Evolutionary conservation across 2,888 invertebrate genomes (phyloP), one percentile per base, ranked within the genome.

Genomic region (Escarpia spicata): DNA sequence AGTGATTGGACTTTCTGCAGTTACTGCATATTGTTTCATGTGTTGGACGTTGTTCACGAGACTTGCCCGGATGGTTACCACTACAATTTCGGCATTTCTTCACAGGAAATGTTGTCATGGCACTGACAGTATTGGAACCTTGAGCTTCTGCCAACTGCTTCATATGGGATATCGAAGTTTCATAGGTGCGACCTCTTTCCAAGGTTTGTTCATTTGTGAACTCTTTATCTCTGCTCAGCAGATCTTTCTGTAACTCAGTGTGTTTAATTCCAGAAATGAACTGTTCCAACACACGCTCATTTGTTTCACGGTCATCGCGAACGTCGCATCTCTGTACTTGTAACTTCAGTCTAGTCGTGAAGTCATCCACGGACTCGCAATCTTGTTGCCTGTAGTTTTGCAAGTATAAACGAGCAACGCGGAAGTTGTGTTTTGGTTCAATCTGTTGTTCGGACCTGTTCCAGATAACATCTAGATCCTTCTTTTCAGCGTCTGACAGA

Each of bases 391-490:
- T 45, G 45, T 45, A 45, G 45, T 2, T 45, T 6, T 45, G 45
- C 45, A 37, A 37, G 37, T 37, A 37, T 37, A 37, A 37, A 1
- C 37, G 37, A 37, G 37, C 37, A 37, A 37, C 37, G 37, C 37
- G 37, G 37, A 37, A 37, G 37, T 37, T 37, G 37, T 37, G 37
- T 37, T 37, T 37, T 37, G 1, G 37, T 37, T 37, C 37, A 37
- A 37, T 37, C 37, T 37, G 37, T 37, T 37, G 37, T 37, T 37
- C 1, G 37, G 37, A 37, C 37, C 0, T 90, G 43, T 31, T 43
- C 90, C 90, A 90, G 43, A 90, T 90, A 90, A 90, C 90, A 37
- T 90, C 90, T 37, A 15, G 37, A 43, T 90, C 90, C 43, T 90
- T 90, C 90, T 90, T 90, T 37, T 37, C 37, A 37, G 37, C 37